Percentiles rank a stretch among this genome's conserved stretches.
phyloP scores from a whole-genome alignment of 1,140 invertebrate genomes.

The Ceratosolen fusciceps region DNA sequence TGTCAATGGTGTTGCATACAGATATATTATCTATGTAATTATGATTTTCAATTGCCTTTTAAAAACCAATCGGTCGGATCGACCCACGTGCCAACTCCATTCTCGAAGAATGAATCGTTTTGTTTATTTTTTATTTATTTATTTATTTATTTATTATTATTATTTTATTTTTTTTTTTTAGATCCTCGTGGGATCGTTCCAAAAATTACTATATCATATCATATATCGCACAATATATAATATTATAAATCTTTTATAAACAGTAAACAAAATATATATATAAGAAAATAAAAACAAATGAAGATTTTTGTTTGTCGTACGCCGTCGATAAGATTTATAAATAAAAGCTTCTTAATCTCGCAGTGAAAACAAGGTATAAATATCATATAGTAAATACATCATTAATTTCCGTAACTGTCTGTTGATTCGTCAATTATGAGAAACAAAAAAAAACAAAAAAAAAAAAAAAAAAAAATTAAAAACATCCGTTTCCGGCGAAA shows the following conservation, averaged over 20 bases:
- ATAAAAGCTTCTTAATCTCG: conserved; percentile 19
- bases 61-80: not conserved
- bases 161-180: conserved; percentile 7
- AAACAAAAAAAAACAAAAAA: no score
- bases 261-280: conserved; percentile 36
- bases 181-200: not conserved
- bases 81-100: not conserved
- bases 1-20: no score
- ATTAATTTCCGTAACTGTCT: not conserved
- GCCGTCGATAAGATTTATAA: not conserved
- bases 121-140: not conserved
- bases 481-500: not conserved
- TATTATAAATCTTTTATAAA: conserved; percentile 29
- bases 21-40: conserved; percentile 32
- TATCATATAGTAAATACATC: conserved; percentile 10
- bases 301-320: conserved; percentile 14
- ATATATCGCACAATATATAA: not conserved
- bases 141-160: no score
- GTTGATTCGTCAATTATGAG: no score
- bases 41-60: not conserved
- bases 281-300: conserved; percentile 29
- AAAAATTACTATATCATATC: not conserved
- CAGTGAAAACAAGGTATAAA: conserved; percentile 20
- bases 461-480: conserved; percentile 16
- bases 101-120: not conserved